These are phyloP conservation scores for Colletes collaris DNA, from an alignment of 2,888 invertebrate genomes.

Conservation along the genomic window DNA sequence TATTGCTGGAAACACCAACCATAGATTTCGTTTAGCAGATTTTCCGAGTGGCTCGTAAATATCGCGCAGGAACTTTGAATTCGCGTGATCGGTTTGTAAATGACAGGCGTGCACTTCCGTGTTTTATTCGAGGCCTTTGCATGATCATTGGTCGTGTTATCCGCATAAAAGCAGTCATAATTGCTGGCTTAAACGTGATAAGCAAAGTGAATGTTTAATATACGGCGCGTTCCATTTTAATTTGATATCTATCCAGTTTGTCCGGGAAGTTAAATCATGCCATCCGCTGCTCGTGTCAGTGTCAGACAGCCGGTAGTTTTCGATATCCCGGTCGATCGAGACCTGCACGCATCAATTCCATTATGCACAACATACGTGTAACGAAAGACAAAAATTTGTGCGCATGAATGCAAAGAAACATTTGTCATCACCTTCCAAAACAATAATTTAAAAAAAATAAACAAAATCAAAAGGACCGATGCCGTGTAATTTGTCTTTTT, in stretches of 20 bases:
- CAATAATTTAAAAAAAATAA: neutral
- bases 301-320: conserved; percentile 34
- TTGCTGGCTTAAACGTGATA: conserved; percentile 37
- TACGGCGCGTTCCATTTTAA: conserved; percentile 43
- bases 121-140: conserved; percentile 31
- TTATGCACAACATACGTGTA: too few species aligned
- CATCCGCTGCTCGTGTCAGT: conserved; percentile 36
- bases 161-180: conserved; percentile 27
- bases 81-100: conserved; percentile 21
- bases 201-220: conserved; percentile 35
- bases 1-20: neutral
- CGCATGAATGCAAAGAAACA: neutral
- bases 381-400: too few species aligned
- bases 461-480: too few species aligned
- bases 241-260: conserved; percentile 47
- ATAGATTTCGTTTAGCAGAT: neutral
- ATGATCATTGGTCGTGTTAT: conserved; percentile 37
- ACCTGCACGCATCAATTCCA: too few species aligned
- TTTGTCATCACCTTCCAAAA: neutral
- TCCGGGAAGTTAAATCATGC: conserved; percentile 53
- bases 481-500: too few species aligned
- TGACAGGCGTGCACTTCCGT: conserved; percentile 18
- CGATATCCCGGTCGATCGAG: neutral
- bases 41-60: neutral
- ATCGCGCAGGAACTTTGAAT: neutral